Evolutionary conservation across 2,113 vertebrate species (phyloP), one percentile per base, ranked within the genome.

Genomic region (Stercorarius parasiticus): DNA sequence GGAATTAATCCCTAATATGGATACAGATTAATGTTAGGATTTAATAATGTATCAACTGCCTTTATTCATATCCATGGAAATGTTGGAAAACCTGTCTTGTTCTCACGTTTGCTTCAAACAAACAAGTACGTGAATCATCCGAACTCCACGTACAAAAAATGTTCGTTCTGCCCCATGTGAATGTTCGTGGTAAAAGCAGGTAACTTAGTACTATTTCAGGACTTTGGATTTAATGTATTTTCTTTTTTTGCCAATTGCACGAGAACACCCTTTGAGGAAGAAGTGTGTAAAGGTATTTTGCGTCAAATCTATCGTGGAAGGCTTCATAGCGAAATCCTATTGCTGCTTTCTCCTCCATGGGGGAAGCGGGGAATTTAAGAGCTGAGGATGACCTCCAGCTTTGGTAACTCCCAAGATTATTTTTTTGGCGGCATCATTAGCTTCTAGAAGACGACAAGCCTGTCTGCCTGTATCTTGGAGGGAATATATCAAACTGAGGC

Each of bases 381-480:
- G 70, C 45, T 73, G 66, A 82, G 62, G 66, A 80, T 88, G 84
- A 89, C 93, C 89, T 95, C 95, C 71, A 89, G 87, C 66, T 87
- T 62, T 55, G 32, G 47, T 59, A 64, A 59, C 82, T 94, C 82
- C 82, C 74, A 42, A 34, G 71, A 87, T 91, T 85, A 49, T 82
- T 89, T 91, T 91, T 95, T 62, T 90, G 89, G 80, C 82, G 81
- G 58, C 47, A 80, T 94, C 91, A 73, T 64, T 66, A 53, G 29
- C 74, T 77, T 76, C 74, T 73, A 47, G 49, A 82, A 90, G 85
- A 81, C 38, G 95, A 80, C 73, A 87, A 58, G 45, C 61, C 73
- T 82, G 56, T 65, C 73, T 93, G 73, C 34, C 40, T 89, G 8
- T 70, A 15, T 93, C 88, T 93, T 82, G 23, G 29, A 86, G 53